Evolutionary conservation across 2,797 vertebrate species (phyloP), one percentile per base, ranked within the genome.

Genomic region (Coregonus sp.): DNA sequence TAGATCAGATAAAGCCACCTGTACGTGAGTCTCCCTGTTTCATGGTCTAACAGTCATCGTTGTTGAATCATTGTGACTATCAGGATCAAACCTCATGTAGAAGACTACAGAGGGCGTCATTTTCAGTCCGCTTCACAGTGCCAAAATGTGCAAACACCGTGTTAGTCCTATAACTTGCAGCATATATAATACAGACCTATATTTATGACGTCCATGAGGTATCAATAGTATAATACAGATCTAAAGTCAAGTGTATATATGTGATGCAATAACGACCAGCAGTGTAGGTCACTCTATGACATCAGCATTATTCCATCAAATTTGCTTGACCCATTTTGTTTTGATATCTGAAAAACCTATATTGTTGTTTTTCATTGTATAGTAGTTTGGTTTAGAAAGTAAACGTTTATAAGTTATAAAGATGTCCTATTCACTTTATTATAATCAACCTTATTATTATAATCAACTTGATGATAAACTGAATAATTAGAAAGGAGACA

Each of bases 371-470:
- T 37, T 37, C 35, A 37, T 37, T 37, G 35, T 37, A 37, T 37
- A 37, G 35, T 37, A 37, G 5, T 37, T 37, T 37, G 35, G 4
- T 37, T 37, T 37, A 37, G 35, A 37, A 5, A 37, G 35, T 37
- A 37, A 37, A 37, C 35, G 0, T 37, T 37, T 37, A 5, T 5
- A 37, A 37, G 35, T 37, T 37, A 37, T 37, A 37, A 37, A 37
- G 35, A 37, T 37, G 35, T 37, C 35, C 1, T 37, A 37, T 37
- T 37, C 35, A 5, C 35, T 37, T 37, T 37, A 37, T 37, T 37
- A 5, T 37, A 37, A 37, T 87, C 86, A 87, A 61, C 67, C 70
- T 87, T 82, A 81, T 72, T n/a, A 4, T 15, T 37, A 5, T 37
- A 37, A 37, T 37, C 35, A 37, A 37, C 35, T 37, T 37, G 35